phyloP scores from a whole-genome alignment of 2,888 invertebrate species.

The Ochropacha duplaris region DNA sequence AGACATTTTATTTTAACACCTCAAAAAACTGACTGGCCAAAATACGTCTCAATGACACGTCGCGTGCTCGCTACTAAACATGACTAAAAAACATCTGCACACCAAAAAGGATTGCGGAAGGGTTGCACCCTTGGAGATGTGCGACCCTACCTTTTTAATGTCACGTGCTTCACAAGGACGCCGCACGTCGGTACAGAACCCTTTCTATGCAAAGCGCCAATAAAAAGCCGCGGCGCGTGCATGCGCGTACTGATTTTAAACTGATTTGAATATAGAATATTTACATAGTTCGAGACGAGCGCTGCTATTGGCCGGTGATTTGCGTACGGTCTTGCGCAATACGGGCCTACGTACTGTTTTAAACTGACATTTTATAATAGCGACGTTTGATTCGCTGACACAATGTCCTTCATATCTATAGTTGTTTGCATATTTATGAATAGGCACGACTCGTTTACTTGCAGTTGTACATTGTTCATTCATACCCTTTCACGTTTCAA shows the following conservation, averaged over 20 bases:
- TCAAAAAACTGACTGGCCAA: too few relatives aligned
- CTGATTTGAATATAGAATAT: conserved; percentile 79
- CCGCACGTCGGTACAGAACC: conserved; percentile 36
- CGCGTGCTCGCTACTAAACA: conserved; percentile 61
- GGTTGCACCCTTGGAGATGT: conserved; percentile 50
- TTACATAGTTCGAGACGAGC: conserved; percentile 62
- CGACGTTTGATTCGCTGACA: conserved; percentile 64
- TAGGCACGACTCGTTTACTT: not conserved
- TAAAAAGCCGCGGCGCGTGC: conserved; percentile 74
- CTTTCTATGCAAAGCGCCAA: conserved; percentile 73
- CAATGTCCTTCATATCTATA: conserved; percentile 24
- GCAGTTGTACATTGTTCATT: not conserved
- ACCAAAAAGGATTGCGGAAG: conserved; percentile 71
- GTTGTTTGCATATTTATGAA: conserved; percentile 24
- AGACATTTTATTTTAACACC: too few relatives aligned
- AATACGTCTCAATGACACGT: conserved; percentile 51
- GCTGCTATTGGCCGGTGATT: conserved; percentile 64
- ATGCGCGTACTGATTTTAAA: conserved; percentile 81
- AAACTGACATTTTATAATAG: conserved; percentile 57
- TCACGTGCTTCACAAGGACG: conserved; percentile 40
- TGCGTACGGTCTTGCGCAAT: conserved; percentile 69
- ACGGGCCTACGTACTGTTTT: conserved; percentile 46
- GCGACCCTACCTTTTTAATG: conserved; percentile 45
- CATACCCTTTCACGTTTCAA: not conserved
- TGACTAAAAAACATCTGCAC: conserved; percentile 70